Percentiles rank a stretch among this genome's conserved stretches.
phyloP scores from a whole-genome alignment of 2,113 vertebrate species.

The Salvelinus fontinalis region DNA sequence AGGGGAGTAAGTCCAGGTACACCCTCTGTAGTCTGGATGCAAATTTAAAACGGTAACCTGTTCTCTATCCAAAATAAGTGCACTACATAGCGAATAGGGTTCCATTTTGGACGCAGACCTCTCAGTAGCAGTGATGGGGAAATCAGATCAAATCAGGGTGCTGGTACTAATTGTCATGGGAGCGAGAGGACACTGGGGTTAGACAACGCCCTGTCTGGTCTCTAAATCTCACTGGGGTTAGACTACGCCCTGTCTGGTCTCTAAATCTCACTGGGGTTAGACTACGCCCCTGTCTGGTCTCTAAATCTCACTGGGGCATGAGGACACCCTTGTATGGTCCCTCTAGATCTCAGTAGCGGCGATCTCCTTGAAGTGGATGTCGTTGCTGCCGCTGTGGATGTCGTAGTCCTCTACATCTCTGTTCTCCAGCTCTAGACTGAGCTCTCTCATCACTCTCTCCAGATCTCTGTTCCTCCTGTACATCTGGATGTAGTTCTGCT shows the following conservation, averaged over 20 bases:
- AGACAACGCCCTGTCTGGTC: not conserved
- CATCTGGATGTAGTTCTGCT: slow-evolving; percentile 99
- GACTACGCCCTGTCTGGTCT: too few relatives aligned
- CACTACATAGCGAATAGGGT: too few relatives aligned
- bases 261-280: too few relatives aligned
- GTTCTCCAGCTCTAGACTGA: slow-evolving; percentile 89
- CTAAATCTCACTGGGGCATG: slow-evolving; percentile 75
- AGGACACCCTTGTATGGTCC: slow-evolving; percentile 33
- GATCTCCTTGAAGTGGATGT: slow-evolving; percentile 88
- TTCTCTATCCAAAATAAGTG: too few relatives aligned
- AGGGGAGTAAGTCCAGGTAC: not conserved
- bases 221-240: too few relatives aligned
- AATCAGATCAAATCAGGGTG: not conserved
- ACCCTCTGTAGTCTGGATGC: not conserved
- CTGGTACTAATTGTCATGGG: not conserved
- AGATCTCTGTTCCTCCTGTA: slow-evolving; percentile 93
- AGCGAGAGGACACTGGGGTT: too few relatives aligned
- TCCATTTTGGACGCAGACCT: not conserved
- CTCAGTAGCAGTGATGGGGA: not conserved
- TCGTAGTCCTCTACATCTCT: slow-evolving; percentile 84
- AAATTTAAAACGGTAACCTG: too few relatives aligned
- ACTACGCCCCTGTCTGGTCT: not conserved
- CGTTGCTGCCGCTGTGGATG: slow-evolving; percentile 80
- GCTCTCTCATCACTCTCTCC: slow-evolving; percentile 89
- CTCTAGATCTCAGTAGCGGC: slow-evolving; percentile 85